phyloP scores from a whole-genome alignment of 2,797 vertebrate species.

The Labeo calbasu region DNA sequence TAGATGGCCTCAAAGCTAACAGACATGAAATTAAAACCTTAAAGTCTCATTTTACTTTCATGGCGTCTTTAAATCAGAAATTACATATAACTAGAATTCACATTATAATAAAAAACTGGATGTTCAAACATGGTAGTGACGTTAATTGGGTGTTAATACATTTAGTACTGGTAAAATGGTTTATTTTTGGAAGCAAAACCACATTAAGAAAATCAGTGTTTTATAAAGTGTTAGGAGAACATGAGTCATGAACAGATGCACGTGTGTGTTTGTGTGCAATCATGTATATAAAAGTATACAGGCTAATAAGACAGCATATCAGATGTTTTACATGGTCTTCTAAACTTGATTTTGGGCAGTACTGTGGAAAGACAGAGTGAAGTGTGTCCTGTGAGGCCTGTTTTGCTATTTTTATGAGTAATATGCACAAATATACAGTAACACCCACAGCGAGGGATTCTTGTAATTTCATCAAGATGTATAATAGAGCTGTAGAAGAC shows the following conservation, averaged over 20 bases:
- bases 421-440: not conserved
- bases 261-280: slow-evolving; percentile 19
- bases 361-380: not conserved
- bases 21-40: slow-evolving; percentile 34
- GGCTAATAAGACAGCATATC: slow-evolving; percentile 3
- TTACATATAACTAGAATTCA: not conserved
- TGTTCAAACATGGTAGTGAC: slow-evolving; percentile 53
- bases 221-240: not conserved
- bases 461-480: not conserved
- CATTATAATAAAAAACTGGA: not conserved
- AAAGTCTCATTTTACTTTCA: not conserved
- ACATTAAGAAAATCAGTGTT: slow-evolving; percentile 1
- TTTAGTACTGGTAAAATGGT: slow-evolving; percentile 54
- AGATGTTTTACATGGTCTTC: not conserved
- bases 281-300: not conserved
- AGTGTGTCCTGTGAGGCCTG: not conserved
- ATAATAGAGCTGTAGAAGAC: not conserved
- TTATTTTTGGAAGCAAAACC: not conserved
- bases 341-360: not conserved
- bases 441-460: not conserved
- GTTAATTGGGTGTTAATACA: slow-evolving; percentile 71
- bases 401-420: slow-evolving; percentile 5
- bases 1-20: not conserved
- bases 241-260: not conserved
- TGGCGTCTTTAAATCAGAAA: not conserved